Evolutionary conservation across 1,140 invertebrate species (phyloP), one percentile per base, ranked within the genome.

Genomic region (Mycetomoellerius zeteki): DNA sequence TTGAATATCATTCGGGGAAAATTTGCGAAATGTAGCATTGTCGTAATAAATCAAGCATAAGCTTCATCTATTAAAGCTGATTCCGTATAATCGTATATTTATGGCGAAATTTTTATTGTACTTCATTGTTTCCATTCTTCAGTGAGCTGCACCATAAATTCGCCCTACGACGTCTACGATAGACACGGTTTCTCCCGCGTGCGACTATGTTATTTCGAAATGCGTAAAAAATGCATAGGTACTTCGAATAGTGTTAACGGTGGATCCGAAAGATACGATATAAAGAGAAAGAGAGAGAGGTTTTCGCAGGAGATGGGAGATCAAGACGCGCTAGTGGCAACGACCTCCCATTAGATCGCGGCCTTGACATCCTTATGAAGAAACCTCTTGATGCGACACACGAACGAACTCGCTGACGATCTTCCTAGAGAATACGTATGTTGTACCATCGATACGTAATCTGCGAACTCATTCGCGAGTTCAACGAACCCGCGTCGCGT

Each of bases 291-390:
- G 14, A 30, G 10, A 65, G 73, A 87, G 62, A 65, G 54, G 64
- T n/a, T 69, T 37, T 33, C 37, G 37, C 65, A 37, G 16, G 58
- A 47, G n/a, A 30, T 21, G 60, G 24, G 27, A 62, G 60, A 86
- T 60, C 85, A 75, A 88, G 67, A 81, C 54, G 33, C 37, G 37
- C 16, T 52, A 84, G 67, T 89, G 89, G 69, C 90, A 92, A 94
- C 86, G 91, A 94, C 92, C 93, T 92, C 92, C 62, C 90, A 94
- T 92, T 94, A 89, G 93, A 93, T 94, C 93, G 86, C 91, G 92
- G 93, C 94, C 93, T 94, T 94, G 93, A 94, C 94, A 92, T 93
- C 92, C 87, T 94, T 94, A 86, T 85, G 89, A 91, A 89, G 89
- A 93, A 92, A 93, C 90, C 89, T 91, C 89, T 90, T 89, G 85